Conservation (phyloP, 2,113 vertebrate genomes). For the Actenoides hombroni region DNA sequence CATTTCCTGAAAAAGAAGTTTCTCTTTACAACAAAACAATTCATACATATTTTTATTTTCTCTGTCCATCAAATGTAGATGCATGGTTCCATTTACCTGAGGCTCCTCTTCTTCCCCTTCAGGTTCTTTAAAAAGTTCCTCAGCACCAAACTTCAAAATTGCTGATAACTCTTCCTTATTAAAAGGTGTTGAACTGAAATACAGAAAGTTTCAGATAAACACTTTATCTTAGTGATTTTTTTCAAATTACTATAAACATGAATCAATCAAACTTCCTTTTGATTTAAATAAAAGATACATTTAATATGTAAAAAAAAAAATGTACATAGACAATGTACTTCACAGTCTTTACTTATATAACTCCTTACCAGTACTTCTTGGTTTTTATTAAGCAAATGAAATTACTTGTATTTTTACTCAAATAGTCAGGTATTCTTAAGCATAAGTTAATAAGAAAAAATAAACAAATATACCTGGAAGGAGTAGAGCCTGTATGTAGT, state of each 20-base stretch:
- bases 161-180: constrained; percentile 97
- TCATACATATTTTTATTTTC: neutral
- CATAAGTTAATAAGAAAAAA: neutral
- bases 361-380: neutral
- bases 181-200: constrained; percentile 90
- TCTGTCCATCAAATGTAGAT: neutral
- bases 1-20: constrained; percentile 86
- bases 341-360: neutral
- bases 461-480: constrained; percentile 82
- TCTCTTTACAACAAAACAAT: constrained; percentile 22
- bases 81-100: constrained; percentile 76
- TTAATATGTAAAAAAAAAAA: neutral
- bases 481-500: constrained; percentile 92
- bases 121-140: constrained; percentile 96
- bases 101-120: constrained; percentile 97
- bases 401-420: neutral
- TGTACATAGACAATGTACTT: neutral
- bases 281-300: neutral
- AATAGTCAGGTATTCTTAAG: neutral
- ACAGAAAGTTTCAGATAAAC: constrained; percentile 15
- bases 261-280: neutral
- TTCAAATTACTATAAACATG: constrained; percentile 42
- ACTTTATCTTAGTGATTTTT: neutral
- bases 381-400: neutral
- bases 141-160: constrained; percentile 96